Evolutionary conservation across 2,113 vertebrate genomes (phyloP).

Genomic region (Ageneiosus marmoratus): DNA sequence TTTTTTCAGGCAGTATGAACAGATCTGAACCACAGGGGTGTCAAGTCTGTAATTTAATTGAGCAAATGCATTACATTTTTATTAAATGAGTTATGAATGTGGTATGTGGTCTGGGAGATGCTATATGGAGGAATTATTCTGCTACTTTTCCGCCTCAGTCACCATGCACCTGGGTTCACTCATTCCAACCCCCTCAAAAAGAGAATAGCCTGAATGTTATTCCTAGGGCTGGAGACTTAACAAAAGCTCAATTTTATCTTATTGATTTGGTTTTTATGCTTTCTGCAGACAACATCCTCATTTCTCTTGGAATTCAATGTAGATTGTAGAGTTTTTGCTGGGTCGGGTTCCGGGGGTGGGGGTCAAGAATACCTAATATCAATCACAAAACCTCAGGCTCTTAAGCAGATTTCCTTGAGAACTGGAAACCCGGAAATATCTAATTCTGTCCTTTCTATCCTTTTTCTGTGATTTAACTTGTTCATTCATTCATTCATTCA

Average conservation of each 20-base stretch:
- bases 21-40: neutral
- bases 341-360: no score
- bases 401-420: neutral
- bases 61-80: no score
- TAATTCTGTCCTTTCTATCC: neutral
- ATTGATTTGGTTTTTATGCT: neutral
- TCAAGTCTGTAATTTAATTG: no score
- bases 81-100: neutral
- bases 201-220: no score
- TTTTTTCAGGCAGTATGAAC: neutral
- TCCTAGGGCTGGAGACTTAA: neutral
- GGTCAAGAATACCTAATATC: neutral
- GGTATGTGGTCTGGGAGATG: neutral
- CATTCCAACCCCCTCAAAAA: neutral
- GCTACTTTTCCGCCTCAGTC: neutral
- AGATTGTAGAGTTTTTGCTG: neutral
- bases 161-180: neutral
- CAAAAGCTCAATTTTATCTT: neutral
- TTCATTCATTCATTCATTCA: neutral
- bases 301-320: neutral
- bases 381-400: neutral
- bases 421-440: neutral
- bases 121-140: neutral
- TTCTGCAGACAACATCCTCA: neutral
- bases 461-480: neutral